Percentiles rank a stretch among this genome's conserved stretches.
Conservation (phyloP, 2,797 vertebrate species). For the Eurystomus glaucurus region DNA sequence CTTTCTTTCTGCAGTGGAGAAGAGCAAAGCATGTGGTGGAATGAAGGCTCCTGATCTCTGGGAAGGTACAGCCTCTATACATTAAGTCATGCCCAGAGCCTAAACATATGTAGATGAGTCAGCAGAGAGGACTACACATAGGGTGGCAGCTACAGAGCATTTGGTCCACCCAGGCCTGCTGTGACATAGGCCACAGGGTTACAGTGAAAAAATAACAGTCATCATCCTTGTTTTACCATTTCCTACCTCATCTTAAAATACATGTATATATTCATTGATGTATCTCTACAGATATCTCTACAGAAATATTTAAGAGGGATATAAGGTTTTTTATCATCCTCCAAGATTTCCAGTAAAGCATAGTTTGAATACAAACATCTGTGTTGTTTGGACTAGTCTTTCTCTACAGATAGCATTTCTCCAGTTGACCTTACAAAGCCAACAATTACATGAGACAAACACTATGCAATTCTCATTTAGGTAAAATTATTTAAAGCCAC, state of each 20-base stretch:
- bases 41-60: background rate
- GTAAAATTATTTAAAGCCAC: conserved; percentile 32
- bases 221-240: background rate
- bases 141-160: fast-evolving
- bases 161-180: background rate
- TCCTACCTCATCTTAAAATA: background rate
- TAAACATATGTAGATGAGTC: background rate
- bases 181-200: background rate
- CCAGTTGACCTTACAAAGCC: conserved; percentile 1
- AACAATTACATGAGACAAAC: conserved; percentile 31
- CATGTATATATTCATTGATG: background rate
- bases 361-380: conserved; percentile 9
- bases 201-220: background rate
- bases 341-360: background rate
- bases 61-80: background rate
- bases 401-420: conserved; percentile 5
- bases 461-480: background rate
- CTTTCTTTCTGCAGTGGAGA: background rate
- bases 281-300: no score
- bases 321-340: background rate
- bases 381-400: conserved; percentile 3
- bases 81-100: background rate
- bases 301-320: background rate
- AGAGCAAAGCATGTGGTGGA: background rate
- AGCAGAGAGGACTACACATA: background rate